Conservation (phyloP, 2,888 invertebrate species). For the Ophioninae sp. region DNA sequence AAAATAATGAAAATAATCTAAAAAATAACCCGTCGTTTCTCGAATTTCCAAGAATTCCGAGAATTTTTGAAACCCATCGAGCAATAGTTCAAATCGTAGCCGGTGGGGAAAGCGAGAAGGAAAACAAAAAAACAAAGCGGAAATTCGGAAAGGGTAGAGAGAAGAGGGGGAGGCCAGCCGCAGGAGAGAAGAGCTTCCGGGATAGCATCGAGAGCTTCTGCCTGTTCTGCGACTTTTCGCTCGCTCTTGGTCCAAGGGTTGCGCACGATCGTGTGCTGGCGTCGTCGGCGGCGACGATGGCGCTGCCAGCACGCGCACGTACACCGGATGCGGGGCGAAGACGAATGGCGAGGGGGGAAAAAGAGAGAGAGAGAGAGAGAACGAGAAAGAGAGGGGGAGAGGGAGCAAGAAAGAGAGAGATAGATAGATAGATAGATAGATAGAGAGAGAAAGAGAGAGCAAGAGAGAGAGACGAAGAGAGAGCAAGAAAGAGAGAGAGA, state of each 20-base stretch:
- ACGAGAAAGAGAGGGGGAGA: conserved; percentile 81
- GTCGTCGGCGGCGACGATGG: conserved; percentile 55
- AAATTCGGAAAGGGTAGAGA: not conserved
- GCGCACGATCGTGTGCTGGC: conserved; percentile 71
- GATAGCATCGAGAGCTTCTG: conserved; percentile 69
- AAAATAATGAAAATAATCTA: too few species aligned
- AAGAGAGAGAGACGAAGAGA: conserved; percentile 77
- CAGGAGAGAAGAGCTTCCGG: conserved; percentile 66
- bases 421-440: conserved; percentile 53
- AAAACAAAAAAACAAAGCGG: conserved; percentile 29
- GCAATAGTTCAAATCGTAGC: too few species aligned
- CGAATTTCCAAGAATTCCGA: too few species aligned
- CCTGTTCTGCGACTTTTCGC: conserved; percentile 73
- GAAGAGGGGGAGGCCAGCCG: conserved; percentile 60
- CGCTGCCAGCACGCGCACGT: conserved; percentile 68
- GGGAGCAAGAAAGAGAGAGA: conserved; percentile 33
- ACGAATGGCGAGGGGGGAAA: conserved; percentile 72
- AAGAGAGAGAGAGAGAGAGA: conserved; percentile 74
- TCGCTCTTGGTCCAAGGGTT: conserved; percentile 66
- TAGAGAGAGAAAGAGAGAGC: conserved; percentile 68
- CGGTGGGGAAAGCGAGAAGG: not conserved
- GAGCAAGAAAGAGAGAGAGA: conserved; percentile 42
- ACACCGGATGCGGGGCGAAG: conserved; percentile 65
- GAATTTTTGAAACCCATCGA: too few species aligned
- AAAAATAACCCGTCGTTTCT: too few species aligned